Evolutionary conservation across 2,113 vertebrate species (phyloP).

Genomic region (Chaenocephalus aceratus): DNA sequence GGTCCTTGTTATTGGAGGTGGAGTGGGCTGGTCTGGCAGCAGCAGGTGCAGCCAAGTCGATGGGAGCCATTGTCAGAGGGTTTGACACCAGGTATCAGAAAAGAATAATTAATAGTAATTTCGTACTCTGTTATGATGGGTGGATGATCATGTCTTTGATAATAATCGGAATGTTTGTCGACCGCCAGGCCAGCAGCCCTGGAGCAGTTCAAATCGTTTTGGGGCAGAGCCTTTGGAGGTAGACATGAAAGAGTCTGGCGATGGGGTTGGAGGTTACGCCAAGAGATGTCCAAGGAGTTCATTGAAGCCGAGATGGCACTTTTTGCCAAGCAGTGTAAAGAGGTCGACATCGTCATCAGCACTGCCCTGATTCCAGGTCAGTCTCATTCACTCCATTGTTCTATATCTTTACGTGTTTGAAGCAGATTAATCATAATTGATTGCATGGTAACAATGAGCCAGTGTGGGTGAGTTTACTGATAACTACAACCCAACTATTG

Average conservation of each 20-base stretch:
- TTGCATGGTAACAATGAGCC: neutral
- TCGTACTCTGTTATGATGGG: neutral
- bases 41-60: conserved; percentile 87
- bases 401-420: neutral
- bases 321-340: conserved; percentile 83
- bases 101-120: too few relatives aligned
- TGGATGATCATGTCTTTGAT: neutral
- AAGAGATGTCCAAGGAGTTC: conserved; percentile 86
- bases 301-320: conserved; percentile 84
- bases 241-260: conserved; percentile 79
- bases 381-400: neutral
- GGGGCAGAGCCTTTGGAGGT: conserved; percentile 84
- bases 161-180: neutral
- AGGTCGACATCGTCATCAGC: conserved; percentile 81
- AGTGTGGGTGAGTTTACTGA: neutral
- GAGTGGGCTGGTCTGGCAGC: conserved; percentile 86
- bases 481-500: too few relatives aligned
- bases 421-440: neutral
- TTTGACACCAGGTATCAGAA: conserved; percentile 85
- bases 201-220: conserved; percentile 86
- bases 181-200: conserved; percentile 79
- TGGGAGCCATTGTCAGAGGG: conserved; percentile 86
- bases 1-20: conserved; percentile 88
- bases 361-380: conserved; percentile 85
- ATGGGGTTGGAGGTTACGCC: conserved; percentile 82